phyloP scores from a whole-genome alignment of 2,113 vertebrate genomes.

The Anthoscopus minutus region DNA sequence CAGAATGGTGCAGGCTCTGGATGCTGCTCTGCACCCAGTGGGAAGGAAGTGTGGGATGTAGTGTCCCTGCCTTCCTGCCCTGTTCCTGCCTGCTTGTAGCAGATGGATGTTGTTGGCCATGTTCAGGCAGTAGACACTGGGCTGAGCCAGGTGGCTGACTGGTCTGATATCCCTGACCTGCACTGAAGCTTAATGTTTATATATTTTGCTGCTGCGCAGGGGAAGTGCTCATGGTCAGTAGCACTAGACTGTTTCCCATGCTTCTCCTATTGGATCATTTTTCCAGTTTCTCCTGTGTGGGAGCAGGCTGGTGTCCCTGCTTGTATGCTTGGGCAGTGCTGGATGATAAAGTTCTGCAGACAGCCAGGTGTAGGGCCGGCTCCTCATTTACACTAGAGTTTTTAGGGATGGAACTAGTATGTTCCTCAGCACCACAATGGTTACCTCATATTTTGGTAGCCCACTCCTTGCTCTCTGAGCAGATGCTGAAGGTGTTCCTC shows the following conservation, averaged over 20 bases:
- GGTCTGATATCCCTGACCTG: neutral
- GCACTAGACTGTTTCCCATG: neutral
- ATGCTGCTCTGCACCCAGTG: neutral
- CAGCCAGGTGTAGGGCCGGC: neutral
- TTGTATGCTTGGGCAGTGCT: neutral
- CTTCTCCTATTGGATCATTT: neutral
- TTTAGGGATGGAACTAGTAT: neutral
- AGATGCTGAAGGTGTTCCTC: neutral
- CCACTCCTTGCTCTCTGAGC: neutral
- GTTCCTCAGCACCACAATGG: neutral
- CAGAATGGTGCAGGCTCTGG: neutral
- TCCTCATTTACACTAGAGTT: neutral
- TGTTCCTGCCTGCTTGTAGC: neutral
- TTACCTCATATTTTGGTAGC: neutral
- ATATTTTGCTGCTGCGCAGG: fast-evolving
- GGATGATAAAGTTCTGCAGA: neutral
- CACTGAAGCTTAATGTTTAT: neutral
- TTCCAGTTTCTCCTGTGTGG: neutral
- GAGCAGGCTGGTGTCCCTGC: neutral
- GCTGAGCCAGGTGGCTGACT: neutral
- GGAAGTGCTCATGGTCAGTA: neutral
- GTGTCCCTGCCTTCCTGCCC: neutral
- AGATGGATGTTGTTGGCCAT: neutral
- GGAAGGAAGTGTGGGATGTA: neutral
- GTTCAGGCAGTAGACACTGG: neutral